Conservation (phyloP, 1,140 invertebrate genomes). For the Drosophila arizonae region DNA sequence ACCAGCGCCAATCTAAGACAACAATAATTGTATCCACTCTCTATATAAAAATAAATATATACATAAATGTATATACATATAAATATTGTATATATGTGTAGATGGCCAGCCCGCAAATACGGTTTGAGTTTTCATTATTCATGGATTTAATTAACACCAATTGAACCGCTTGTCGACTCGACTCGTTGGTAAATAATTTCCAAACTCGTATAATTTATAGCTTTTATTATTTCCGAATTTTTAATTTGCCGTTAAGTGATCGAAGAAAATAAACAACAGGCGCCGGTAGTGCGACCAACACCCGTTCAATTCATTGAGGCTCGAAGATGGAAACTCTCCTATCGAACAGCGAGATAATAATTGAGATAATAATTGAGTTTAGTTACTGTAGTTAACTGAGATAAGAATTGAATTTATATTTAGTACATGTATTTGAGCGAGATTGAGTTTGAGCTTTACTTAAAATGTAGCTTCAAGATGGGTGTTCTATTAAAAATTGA, state of each 20-base stretch:
- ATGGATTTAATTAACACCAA: conserved; percentile 83
- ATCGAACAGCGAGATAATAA: too few species aligned
- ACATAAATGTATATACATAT: conserved; percentile 2
- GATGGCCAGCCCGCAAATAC: conserved; percentile 51
- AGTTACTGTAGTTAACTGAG: not conserved
- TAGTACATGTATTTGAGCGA: too few species aligned
- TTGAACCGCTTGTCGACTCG: conserved; percentile 79
- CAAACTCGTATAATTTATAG: conserved; percentile 70
- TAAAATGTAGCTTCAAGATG: too few species aligned
- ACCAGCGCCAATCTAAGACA: conserved; percentile 60
- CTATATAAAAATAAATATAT: not conserved
- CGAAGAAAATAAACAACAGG: conserved; percentile 27
- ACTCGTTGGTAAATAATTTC: conserved; percentile 71
- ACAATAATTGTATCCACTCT: conserved; percentile 34
- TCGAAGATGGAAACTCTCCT: conserved; percentile 1
- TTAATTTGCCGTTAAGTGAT: conserved; percentile 71
- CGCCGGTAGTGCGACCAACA: conserved; percentile 19
- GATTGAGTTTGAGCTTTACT: too few species aligned
- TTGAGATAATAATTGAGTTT: not conserved
- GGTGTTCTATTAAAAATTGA: too few species aligned
- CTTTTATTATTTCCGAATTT: conserved; percentile 50
- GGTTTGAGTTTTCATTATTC: conserved; percentile 75
- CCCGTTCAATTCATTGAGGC: conserved; percentile 17
- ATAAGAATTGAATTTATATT: not conserved
- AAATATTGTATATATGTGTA: not conserved